Evolutionary conservation across 2,797 vertebrate genomes (phyloP).

Genomic region (Anguilla anguilla): DNA sequence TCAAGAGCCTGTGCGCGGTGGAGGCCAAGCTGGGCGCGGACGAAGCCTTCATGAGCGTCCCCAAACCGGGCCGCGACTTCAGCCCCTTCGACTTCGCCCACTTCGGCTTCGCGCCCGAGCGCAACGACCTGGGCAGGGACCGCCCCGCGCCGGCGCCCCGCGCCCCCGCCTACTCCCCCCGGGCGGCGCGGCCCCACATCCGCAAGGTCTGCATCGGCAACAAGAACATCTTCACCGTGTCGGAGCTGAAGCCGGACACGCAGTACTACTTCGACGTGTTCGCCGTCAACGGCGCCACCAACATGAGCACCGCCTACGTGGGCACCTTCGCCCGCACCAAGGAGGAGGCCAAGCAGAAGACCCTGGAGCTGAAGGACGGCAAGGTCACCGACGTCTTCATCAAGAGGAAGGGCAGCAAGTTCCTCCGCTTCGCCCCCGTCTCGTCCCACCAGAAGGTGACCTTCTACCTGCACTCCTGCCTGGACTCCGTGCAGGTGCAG

Average conservation of each 20-base stretch:
- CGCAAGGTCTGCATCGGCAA: constrained; percentile 91
- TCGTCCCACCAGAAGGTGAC: constrained; percentile 94
- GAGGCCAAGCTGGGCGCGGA: constrained; percentile 89
- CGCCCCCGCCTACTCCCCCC: constrained; percentile 57
- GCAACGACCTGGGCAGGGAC: constrained; percentile 76
- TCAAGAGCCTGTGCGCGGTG: constrained; percentile 95
- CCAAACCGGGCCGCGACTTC: constrained; percentile 93
- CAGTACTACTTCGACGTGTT: constrained; percentile 99
- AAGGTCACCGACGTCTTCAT: constrained; percentile 91
- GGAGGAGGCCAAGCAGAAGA: constrained; percentile 93
- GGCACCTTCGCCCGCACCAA: constrained; percentile 96
- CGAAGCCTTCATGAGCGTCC: constrained; percentile 89
- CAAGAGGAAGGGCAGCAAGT: constrained; percentile 89
- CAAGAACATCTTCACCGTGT: constrained; percentile 95
- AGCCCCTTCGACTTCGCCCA: constrained; percentile 95
- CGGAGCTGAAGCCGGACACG: constrained; percentile 90
- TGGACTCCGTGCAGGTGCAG: constrained; percentile 89
- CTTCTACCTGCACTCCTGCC: constrained; percentile 88
- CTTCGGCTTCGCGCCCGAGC: constrained; percentile 87
- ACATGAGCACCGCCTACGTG: constrained; percentile 92
- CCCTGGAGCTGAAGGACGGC: constrained; percentile 89
- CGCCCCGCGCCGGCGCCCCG: constrained; percentile 74
- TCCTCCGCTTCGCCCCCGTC: constrained; percentile 89
- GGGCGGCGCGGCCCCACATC: constrained; percentile 81
- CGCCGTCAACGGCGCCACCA: constrained; percentile 84